These are phyloP conservation scores for Pharmacophagus antenor DNA, from an alignment of 2,888 invertebrate species.

Conservation along the genomic window DNA sequence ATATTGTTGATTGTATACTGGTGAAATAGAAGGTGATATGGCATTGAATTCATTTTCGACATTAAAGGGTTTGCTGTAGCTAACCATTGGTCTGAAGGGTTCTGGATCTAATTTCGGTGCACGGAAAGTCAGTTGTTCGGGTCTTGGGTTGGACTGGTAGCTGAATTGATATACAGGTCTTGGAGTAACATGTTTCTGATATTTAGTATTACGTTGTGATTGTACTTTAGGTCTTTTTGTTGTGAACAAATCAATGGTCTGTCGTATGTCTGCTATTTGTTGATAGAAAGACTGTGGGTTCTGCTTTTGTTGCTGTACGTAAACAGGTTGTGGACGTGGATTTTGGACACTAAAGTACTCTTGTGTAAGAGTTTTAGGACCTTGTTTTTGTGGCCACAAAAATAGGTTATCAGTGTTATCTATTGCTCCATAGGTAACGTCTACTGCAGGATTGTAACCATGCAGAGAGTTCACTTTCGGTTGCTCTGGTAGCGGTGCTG, in stretches of 20 bases:
- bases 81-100: constrained; percentile 84
- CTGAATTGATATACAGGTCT: constrained; percentile 87
- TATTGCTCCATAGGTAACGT: constrained; percentile 70
- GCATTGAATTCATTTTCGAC: constrained; percentile 69
- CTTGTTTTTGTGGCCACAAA: constrained; percentile 76
- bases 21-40: constrained; percentile 63
- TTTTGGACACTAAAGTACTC: constrained; percentile 78
- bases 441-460: constrained; percentile 61
- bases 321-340: constrained; percentile 62
- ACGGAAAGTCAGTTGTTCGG: constrained; percentile 69
- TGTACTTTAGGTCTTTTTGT: constrained; percentile 79
- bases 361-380: constrained; percentile 73
- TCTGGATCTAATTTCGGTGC: constrained; percentile 80
- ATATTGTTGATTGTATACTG: constrained; percentile 68
- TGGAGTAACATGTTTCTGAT: constrained; percentile 75
- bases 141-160: constrained; percentile 82
- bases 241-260: constrained; percentile 83
- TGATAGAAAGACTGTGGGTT: constrained; percentile 82
- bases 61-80: constrained; percentile 77
- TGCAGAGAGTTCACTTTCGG: constrained; percentile 58
- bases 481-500: constrained; percentile 46
- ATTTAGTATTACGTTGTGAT: constrained; percentile 61
- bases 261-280: constrained; percentile 84
- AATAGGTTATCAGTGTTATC: constrained; percentile 72
- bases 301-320: constrained; percentile 63